phyloP scores from a whole-genome alignment of 1,140 invertebrate genomes.

The Lepidurus apus region DNA sequence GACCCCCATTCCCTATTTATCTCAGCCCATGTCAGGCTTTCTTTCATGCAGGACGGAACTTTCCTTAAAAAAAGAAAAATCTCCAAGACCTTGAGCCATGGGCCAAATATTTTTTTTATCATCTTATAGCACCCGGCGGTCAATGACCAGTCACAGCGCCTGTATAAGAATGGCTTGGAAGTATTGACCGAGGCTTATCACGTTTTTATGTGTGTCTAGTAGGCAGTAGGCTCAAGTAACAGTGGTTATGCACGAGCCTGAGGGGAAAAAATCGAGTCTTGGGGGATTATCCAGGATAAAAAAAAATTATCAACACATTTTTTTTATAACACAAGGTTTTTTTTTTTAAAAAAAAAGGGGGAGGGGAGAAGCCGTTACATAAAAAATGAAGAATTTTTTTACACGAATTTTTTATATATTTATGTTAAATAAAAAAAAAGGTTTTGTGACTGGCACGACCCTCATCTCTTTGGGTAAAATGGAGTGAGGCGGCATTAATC shows the following conservation, averaged over 20 bases:
- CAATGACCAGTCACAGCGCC: background rate
- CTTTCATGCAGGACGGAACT: background rate
- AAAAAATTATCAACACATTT: background rate
- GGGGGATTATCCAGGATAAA: background rate
- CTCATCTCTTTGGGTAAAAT: background rate
- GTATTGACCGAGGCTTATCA: conserved; percentile 2
- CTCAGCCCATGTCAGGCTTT: conserved; percentile 4
- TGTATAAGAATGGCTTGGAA: background rate
- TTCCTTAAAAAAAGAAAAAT: background rate
- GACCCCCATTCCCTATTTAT: background rate
- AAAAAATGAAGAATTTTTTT: no score
- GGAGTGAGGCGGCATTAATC: background rate
- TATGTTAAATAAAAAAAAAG: background rate
- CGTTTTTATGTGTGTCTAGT: background rate
- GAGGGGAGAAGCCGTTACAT: background rate
- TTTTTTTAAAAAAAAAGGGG: background rate
- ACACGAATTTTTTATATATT: background rate
- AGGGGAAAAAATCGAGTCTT: background rate
- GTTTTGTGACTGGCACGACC: background rate
- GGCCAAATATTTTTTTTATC: conserved; percentile 22
- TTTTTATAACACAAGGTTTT: background rate
- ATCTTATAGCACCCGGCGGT: background rate
- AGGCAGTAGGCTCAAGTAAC: conserved; percentile 9
- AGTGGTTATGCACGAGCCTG: background rate
- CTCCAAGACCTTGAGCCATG: background rate